Evolutionary conservation across 2,797 vertebrate species (phyloP), one percentile per base, ranked within the genome.

Genomic region (Sebastes flavidus): DNA sequence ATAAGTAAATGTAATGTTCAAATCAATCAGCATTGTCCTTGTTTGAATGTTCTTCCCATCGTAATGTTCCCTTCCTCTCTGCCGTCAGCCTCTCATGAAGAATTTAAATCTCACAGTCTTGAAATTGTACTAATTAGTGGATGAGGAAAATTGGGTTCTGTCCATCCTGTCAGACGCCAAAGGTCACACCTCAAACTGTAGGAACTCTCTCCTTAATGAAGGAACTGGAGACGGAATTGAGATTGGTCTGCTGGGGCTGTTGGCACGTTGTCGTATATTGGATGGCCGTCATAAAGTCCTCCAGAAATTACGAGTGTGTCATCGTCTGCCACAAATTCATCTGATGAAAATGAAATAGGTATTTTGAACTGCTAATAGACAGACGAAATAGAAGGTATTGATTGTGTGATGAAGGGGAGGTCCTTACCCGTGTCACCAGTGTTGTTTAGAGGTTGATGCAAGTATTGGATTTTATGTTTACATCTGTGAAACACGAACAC

Each of bases 231-330:
- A 42, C 84, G 88, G 78, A 96, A 93, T 27, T 93, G 91, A 32
- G 94, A 86, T 65, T 87, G 77, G 5, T 95, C 91, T 16, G 87
- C 89, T 27, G 88, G 81, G 70, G 52, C 81, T 66, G 90, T 92
- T 71, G 94, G 91, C 61, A 88, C 32, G 12, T 93, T 89, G 78
- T 96, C 95, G 29, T 94, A 94, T 87, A 95, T 94, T 46, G 91
- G 80, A 81, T 94, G 91, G 70, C 87, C 94, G 71, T 96, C 94
- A 65, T 96, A 95, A 72, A 97, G 94, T 80, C 94, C 95, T 88
- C 95, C 93, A 80, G 96, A 96, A 90, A 96, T 95, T 3, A 95
- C 89, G 2, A 96, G 91, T 3, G 94, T 96, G 88, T 96, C 95
- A 14, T 95, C 90, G 13, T 93, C 87, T 58, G 87, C 72, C 20